Evolutionary conservation across 2,888 invertebrate genomes (phyloP).

Genomic region (Rotaria sp.): DNA sequence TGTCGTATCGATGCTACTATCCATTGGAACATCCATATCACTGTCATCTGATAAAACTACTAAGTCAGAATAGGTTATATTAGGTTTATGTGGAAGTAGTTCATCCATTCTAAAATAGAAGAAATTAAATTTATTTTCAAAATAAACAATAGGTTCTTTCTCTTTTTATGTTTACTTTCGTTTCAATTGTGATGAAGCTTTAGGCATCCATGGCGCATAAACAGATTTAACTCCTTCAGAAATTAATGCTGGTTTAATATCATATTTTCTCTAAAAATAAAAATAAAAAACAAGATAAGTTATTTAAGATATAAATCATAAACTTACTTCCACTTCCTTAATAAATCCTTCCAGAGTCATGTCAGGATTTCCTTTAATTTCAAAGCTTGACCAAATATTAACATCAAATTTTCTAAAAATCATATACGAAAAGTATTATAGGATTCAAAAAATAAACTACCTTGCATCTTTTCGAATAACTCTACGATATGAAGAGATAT

Average conservation of each 20-base stretch:
- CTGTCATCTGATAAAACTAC: background rate
- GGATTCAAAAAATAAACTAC: too few species aligned
- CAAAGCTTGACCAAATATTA: constrained; percentile 23
- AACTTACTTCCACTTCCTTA: background rate
- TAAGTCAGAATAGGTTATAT: background rate
- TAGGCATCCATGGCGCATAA: constrained; percentile 7
- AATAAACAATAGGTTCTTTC: background rate
- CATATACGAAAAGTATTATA: too few species aligned
- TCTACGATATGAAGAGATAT: too few species aligned
- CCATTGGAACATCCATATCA: background rate
- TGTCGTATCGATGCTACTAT: background rate
- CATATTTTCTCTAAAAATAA: background rate
- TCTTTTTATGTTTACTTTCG: background rate
- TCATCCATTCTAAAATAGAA: constrained; percentile 9
- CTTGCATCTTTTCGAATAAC: too few species aligned
- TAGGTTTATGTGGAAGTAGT: background rate
- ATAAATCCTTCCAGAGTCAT: constrained; percentile 7
- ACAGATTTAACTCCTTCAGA: constrained; percentile 5
- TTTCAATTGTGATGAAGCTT: constrained; percentile 21
- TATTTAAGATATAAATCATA: background rate
- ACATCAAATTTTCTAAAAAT: constrained; percentile 18
- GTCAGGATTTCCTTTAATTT: constrained; percentile 18
- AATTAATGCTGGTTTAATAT: background rate
- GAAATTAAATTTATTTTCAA: background rate
- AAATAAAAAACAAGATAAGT: background rate